phyloP scores from a whole-genome alignment of 2,113 vertebrate genomes.

The Callorhinus ursinus region DNA sequence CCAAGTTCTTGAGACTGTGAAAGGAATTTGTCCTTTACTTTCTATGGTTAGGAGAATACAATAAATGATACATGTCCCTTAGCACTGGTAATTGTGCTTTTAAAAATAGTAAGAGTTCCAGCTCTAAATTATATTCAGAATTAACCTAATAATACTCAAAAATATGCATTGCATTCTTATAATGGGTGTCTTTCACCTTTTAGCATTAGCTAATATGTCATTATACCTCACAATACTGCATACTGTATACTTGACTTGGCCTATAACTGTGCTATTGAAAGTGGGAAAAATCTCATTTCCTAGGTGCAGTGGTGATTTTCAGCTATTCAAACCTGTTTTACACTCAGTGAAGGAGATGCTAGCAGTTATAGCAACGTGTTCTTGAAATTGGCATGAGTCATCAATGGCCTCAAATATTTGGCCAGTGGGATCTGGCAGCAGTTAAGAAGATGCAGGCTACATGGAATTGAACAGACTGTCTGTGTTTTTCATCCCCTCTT shows the following conservation, averaged over 20 bases:
- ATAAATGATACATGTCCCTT: slow-evolving; percentile 37
- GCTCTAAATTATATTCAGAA: slow-evolving; percentile 61
- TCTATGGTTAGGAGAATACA: slow-evolving; percentile 4
- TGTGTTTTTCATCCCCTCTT: slow-evolving; percentile 8
- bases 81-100: slow-evolving; percentile 58
- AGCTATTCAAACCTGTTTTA: slow-evolving; percentile 51
- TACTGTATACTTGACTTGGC: slow-evolving; percentile 30
- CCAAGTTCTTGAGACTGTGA: slow-evolving; percentile 54
- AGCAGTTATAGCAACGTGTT: slow-evolving; percentile 31
- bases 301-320: slow-evolving; percentile 43
- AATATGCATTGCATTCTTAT: slow-evolving; percentile 72
- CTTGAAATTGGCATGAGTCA: slow-evolving; percentile 46
- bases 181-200: slow-evolving; percentile 69
- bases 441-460: slow-evolving; percentile 44
- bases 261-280: slow-evolving; percentile 28
- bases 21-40: slow-evolving; percentile 72
- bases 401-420: background rate
- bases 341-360: background rate
- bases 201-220: slow-evolving; percentile 62
- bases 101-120: slow-evolving; percentile 60
- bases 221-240: slow-evolving; percentile 51
- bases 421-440: background rate
- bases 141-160: slow-evolving; percentile 37
- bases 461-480: background rate
- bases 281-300: slow-evolving; percentile 58